Percentiles rank a stretch among this genome's conserved stretches.
Conservation (phyloP, 1,140 invertebrate species). For the Octopus bimaculoides region DNA sequence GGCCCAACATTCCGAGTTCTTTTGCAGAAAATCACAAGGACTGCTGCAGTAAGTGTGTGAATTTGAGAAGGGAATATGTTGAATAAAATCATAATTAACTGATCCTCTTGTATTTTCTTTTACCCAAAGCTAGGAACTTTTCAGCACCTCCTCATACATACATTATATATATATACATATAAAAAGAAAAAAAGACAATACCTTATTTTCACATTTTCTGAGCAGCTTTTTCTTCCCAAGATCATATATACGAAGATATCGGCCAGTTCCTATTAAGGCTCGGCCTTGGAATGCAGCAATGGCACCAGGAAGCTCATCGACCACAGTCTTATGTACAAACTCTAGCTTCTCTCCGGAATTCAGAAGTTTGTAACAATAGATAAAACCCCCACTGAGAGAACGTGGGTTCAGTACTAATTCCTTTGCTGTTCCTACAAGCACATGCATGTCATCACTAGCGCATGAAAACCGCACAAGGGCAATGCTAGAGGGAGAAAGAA, state of each 20-base stretch:
- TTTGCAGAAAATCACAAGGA: too few relatives aligned
- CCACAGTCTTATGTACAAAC: slow-evolving; percentile 88
- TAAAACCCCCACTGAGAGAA: slow-evolving; percentile 73
- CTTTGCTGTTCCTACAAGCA: slow-evolving; percentile 86
- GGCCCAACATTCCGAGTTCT: too few relatives aligned
- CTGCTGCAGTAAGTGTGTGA: too few relatives aligned
- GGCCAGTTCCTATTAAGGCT: slow-evolving; percentile 88
- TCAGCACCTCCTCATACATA: too few relatives aligned
- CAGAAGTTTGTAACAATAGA: slow-evolving; percentile 78
- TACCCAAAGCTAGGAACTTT: too few relatives aligned
- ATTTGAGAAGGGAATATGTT: too few relatives aligned
- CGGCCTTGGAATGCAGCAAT: slow-evolving; percentile 76
- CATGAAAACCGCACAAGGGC: slow-evolving; percentile 71
- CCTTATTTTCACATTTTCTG: slow-evolving; percentile 98
- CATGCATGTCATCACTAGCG: slow-evolving; percentile 71
- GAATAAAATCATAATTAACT: too few relatives aligned
- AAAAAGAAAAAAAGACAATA: slow-evolving; percentile 47
- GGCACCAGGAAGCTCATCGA: slow-evolving; percentile 77
- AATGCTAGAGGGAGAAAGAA: slow-evolving; percentile 62
- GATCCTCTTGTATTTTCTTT: too few relatives aligned
- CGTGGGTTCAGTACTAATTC: slow-evolving; percentile 87
- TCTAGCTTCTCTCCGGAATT: slow-evolving; percentile 77
- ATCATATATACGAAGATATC: slow-evolving; percentile 90
- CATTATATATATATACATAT: too few relatives aligned
- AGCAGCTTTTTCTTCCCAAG: slow-evolving; percentile 96